Evolutionary conservation across 2,888 invertebrate genomes (phyloP), one percentile per base, ranked within the genome.

Genomic region (Cheilosia impressa): DNA sequence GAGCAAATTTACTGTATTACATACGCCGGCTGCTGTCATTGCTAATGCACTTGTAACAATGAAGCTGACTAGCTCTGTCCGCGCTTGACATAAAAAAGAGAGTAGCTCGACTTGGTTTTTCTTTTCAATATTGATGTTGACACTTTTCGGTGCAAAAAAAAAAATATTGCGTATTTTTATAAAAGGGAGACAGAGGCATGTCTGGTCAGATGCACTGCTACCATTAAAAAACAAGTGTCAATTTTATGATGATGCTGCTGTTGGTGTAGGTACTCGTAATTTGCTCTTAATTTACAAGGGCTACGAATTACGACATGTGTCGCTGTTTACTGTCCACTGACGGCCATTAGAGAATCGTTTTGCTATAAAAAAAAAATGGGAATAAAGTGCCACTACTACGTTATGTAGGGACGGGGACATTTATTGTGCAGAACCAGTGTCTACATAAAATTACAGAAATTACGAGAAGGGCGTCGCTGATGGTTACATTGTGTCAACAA

Each of bases 1-100:
- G 38, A 13, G 24, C 38, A 66, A 41, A 38, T 55, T 52, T 41
- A 55, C 43, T 53, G 15, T 13, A 55, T 43, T 41, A 41, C n/a
- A 43, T 45, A 22, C 47, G 19, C 17, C 52, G 13, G 31, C 31
- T 41, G 52, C 53, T 78, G 79, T 72, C 72, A 72, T 63, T 72
- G 55, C 58, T 65, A 72, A 65, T 69, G 69, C 77, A 77, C 69
- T 68, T 62, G 62, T 63, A 47, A 55, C 50, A 76, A 76, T 58
- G 47, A 34, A 19, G 13, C 38, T 38, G 38, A 38, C 13, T 38
- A 4, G 38, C 38, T 13, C 13, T 13, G 5, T 24, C 19, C 27
- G 62, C 47, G 62, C 47, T 62, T 72, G 27, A 72, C 52, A 72
- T 43, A 9, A 60, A 19, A 43, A 47, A 34, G 45, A 73, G 45